These are phyloP conservation scores for Acanthiza pusilla DNA, from an alignment of 2,797 vertebrate species.

Conservation along the genomic window DNA sequence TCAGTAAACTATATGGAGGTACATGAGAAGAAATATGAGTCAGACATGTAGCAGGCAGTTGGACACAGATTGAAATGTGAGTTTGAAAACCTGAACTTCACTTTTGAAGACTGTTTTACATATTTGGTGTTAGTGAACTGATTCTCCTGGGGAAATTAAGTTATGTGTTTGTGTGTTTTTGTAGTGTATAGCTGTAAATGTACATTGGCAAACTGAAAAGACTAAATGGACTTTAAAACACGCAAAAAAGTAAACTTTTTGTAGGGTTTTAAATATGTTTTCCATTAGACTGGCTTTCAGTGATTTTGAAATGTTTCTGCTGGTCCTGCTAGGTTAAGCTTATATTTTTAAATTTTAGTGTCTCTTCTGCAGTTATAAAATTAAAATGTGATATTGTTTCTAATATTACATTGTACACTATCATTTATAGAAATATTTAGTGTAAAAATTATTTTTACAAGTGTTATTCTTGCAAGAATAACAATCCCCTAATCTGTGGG, in stretches of 20 bases:
- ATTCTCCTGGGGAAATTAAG: background rate
- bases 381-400: background rate
- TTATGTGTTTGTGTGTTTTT: background rate
- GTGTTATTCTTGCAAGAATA: background rate
- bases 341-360: background rate
- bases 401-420: background rate
- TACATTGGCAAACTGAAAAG: background rate
- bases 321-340: background rate
- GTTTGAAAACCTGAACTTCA: background rate
- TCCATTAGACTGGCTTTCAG: background rate
- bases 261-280: background rate
- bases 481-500: background rate
- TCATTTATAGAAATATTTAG: background rate
- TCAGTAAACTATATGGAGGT: background rate
- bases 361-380: background rate
- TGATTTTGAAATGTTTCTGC: background rate
- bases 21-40: background rate
- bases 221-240: background rate
- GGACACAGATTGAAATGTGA: background rate
- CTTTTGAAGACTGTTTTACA: background rate
- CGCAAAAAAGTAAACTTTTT: background rate
- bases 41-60: background rate
- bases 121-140: background rate
- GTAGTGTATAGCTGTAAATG: background rate
- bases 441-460: background rate